A percentile compares a stretch with the other conserved stretches of the same genome.
Evolutionary conservation across 2,888 invertebrate species (phyloP).

Genomic region (Odontothrips loti): DNA sequence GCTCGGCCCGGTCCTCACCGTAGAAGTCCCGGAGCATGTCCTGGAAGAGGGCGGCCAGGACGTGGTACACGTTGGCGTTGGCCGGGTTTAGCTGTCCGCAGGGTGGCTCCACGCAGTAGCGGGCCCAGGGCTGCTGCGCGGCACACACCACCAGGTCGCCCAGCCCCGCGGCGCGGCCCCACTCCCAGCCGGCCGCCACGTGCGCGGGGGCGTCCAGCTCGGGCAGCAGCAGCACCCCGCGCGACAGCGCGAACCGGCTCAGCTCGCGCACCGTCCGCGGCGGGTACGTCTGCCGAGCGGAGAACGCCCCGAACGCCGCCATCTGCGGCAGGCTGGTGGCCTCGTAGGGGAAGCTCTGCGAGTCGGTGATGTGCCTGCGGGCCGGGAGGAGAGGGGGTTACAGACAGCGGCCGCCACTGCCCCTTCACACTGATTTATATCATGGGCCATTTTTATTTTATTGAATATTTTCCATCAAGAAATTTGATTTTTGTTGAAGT

Average conservation of each 20-base stretch:
- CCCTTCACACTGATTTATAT: no score
- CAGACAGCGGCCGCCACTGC: no score
- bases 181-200: conserved; percentile 55
- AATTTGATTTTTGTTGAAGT: no score
- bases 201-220: conserved; percentile 89
- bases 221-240: conserved; percentile 79
- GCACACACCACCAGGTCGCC: conserved; percentile 63
- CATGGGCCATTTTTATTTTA: no score
- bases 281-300: conserved; percentile 56
- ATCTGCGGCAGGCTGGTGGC: conserved; percentile 67
- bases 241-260: conserved; percentile 67
- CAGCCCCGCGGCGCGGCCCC: conserved; percentile 60
- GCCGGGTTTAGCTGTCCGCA: conserved; percentile 78
- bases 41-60: conserved; percentile 61
- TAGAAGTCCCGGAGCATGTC: conserved; percentile 60
- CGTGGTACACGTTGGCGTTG: conserved; percentile 62
- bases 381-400: not conserved
- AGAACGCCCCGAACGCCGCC: conserved; percentile 70
- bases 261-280: conserved; percentile 61
- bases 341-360: conserved; percentile 87
- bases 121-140: conserved; percentile 63
- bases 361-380: conserved; percentile 67
- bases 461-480: no score
- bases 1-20: conserved; percentile 49
- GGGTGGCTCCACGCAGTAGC: conserved; percentile 70